These are phyloP conservation scores for Serrognathus titanus DNA, from an alignment of 2,888 invertebrate species.

Conservation along the genomic window DNA sequence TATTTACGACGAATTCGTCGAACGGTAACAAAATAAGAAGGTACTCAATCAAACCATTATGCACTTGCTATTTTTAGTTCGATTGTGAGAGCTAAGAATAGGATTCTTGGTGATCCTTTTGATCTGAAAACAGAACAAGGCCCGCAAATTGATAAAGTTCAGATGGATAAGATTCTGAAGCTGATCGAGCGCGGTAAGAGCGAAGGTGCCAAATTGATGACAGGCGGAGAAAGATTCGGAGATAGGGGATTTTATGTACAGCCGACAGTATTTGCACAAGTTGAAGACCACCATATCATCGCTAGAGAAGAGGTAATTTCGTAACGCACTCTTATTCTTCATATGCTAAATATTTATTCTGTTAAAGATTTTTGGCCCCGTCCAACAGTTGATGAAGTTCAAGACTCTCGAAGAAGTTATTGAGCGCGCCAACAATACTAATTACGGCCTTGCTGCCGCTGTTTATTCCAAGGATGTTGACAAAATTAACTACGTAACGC, in stretches of 20 bases:
- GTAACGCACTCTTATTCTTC: background rate
- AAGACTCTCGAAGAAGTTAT: slow-evolving; percentile 82
- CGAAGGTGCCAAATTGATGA: slow-evolving; percentile 80
- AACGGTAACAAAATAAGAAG: slow-evolving; percentile 35
- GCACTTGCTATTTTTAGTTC: slow-evolving; percentile 42
- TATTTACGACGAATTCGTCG: slow-evolving; percentile 91
- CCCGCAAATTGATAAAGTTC: slow-evolving; percentile 85
- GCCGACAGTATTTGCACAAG: slow-evolving; percentile 86
- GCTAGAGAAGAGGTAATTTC: slow-evolving; percentile 63
- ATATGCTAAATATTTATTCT: background rate
- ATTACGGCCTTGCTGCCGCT: slow-evolving; percentile 93
- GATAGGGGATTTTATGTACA: slow-evolving; percentile 78
- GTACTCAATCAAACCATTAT: background rate
- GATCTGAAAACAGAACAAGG: slow-evolving; percentile 78
- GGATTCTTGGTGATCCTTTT: slow-evolving; percentile 87
- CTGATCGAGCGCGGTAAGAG: slow-evolving; percentile 77
- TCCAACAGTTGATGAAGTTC: slow-evolving; percentile 90
- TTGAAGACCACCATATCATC: slow-evolving; percentile 79
- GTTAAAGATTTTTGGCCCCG: slow-evolving; percentile 84
- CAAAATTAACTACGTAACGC: slow-evolving; percentile 77
- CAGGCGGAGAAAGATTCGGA: slow-evolving; percentile 69
- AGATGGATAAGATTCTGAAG: slow-evolving; percentile 76
- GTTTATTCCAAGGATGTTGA: slow-evolving; percentile 91
- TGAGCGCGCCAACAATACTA: slow-evolving; percentile 80
- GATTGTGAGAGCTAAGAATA: slow-evolving; percentile 71